A percentile compares a stretch with the other conserved stretches of the same genome.
Conservation (phyloP, 2,113 vertebrate species). For the Trochalopteron elliotii region DNA sequence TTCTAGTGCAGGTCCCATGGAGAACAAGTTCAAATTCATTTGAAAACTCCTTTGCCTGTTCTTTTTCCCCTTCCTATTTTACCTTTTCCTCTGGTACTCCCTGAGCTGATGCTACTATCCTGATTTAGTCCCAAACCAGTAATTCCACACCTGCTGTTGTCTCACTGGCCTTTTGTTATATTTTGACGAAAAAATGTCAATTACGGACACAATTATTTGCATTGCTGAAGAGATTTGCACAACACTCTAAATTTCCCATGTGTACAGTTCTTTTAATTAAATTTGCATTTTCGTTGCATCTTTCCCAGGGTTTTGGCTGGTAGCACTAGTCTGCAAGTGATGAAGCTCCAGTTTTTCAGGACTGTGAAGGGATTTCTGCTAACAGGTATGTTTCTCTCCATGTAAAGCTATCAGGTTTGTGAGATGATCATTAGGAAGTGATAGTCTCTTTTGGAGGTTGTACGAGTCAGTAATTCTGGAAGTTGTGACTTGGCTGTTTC, state of each 20-base stretch:
- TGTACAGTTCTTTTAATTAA: not conserved
- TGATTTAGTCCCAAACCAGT: not conserved
- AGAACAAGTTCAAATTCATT: rapidly evolving
- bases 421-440: not conserved
- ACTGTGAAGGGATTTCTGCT: not conserved
- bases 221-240: not conserved
- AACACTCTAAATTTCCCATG: not conserved
- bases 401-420: not conserved
- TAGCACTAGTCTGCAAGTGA: not conserved
- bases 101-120: not conserved
- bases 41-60: not conserved
- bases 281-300: not conserved
- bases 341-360: not conserved
- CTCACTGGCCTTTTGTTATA: not conserved
- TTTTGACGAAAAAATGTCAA: not conserved
- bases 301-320: not conserved
- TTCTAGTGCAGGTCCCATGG: not conserved
- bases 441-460: not conserved
- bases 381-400: not conserved
- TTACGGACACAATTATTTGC: not conserved
- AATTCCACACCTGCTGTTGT: not conserved
- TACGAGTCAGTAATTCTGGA: not conserved
- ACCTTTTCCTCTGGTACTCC: not conserved
- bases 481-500: slow-evolving; percentile 10
- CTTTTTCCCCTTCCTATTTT: not conserved